phyloP scores from a whole-genome alignment of 2,797 vertebrate species.

The Fratercula arctica region DNA sequence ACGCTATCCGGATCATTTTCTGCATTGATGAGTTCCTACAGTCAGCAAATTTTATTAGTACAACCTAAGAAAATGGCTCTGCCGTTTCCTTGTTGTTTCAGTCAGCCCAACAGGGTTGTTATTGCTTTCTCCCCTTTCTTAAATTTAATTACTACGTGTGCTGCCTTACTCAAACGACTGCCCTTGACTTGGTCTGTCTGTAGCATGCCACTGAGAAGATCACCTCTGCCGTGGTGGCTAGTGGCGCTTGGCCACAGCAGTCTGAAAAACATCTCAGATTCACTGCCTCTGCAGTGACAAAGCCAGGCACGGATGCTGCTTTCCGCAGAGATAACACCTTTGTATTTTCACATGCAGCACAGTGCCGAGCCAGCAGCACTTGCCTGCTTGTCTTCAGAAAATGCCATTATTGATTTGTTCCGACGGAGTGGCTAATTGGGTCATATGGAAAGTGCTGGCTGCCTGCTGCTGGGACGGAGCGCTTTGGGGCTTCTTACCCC shows the following conservation, averaged over 20 bases:
- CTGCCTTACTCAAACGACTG: background rate
- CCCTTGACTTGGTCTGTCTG: background rate
- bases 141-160: background rate
- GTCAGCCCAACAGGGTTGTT: background rate
- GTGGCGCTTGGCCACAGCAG: background rate
- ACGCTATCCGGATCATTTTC: background rate
- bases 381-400: conserved; percentile 37
- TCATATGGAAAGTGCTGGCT: conserved; percentile 43
- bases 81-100: background rate
- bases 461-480: background rate
- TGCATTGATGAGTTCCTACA: background rate
- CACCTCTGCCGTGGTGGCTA: fast-evolving
- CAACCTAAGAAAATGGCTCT: background rate
- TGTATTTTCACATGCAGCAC: background rate
- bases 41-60: background rate
- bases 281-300: background rate
- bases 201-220: background rate
- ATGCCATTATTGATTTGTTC: conserved; percentile 65
- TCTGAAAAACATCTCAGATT: background rate
- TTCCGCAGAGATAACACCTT: background rate
- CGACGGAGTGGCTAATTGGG: conserved; percentile 64
- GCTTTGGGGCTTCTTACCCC: background rate
- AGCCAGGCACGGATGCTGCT: fast-evolving
- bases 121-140: background rate
- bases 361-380: conserved; percentile 28